Base-by-base conservation (phyloP, 2,113 vertebrate genomes). In the Oreotrochilus melanogaster region DNA sequence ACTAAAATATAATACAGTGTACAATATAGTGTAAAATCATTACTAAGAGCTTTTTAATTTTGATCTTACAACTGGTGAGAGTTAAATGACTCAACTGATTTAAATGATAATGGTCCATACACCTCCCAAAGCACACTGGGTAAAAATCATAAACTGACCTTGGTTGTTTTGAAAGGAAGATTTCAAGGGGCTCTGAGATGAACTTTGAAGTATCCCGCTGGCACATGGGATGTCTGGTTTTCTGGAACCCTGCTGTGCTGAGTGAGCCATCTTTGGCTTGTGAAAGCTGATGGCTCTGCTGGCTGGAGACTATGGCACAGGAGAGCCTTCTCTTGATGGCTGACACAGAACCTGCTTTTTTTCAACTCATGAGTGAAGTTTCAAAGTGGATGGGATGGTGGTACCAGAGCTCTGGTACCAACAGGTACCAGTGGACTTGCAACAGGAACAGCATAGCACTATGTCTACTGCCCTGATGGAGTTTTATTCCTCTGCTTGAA, bases 391-490 rank as follows among this genome's bases (percentile, higher is more conserved):
- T 33, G 18, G 9, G 16, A 54, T 22, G 7, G 50, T 2, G 8
- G 4, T 25, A 33, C 15, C 51, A 87, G 48, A 81, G 4, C 1
- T 2, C 37, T 66, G 37, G 5, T 12, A 43, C n/a, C 56, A 43
- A 79, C 3, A 57, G 22, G 43, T 39, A 39, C 27, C 30, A 58
- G 16, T 14, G 6, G 24, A 7, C 31, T 54, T 7, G 0, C 3
- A 66, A 14, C 28, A 65, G 53, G 39, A 86, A 56, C 18, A 64
- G 30, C 23, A 37, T 1, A 5, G 48, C 21, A 9, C 2, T 23
- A 15, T 0, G 0, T 64, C 27, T 75, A 31, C 71, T 43, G 6
- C 16, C 25, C 35, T 64, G 18, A 6, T 79, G 27, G 10, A 78
- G 18, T 69, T 79, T 50, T 37, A 69, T 16, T 79, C 21, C 9